Percentiles rank a stretch among this genome's conserved stretches.
Evolutionary conservation across 2,113 vertebrate species (phyloP).

Genomic region (Psephotus haematonotus): DNA sequence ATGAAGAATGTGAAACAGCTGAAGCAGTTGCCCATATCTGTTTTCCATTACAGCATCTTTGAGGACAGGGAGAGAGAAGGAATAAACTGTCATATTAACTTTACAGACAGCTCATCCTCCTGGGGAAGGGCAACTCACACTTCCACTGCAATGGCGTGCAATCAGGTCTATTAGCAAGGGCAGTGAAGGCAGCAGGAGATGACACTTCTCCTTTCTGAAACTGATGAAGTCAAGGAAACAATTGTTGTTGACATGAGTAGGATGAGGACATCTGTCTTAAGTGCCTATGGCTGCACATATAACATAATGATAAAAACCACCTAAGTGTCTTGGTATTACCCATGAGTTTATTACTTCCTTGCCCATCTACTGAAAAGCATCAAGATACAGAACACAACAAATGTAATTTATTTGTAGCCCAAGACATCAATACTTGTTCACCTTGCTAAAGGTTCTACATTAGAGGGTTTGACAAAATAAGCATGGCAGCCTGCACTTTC

Average conservation of each 20-base stretch:
- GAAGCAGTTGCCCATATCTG: slow-evolving; percentile 25
- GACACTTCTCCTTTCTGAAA: neutral
- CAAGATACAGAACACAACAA: neutral
- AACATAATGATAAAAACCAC: neutral
- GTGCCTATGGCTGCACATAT: neutral
- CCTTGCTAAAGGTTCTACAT: neutral
- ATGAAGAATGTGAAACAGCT: slow-evolving; percentile 1
- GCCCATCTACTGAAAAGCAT: neutral
- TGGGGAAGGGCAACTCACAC: neutral
- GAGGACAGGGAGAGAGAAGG: neutral
- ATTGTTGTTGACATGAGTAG: neutral
- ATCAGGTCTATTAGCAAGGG: neutral
- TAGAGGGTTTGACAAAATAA: neutral
- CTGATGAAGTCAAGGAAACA: neutral
- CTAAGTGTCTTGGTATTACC: neutral
- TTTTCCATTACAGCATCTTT: neutral
- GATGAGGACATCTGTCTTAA: neutral
- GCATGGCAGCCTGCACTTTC: neutral
- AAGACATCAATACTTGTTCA: neutral
- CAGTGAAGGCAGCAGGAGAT: neutral
- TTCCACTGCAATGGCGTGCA: neutral
- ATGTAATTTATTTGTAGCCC: neutral
- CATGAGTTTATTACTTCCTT: neutral
- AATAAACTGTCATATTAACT: neutral
- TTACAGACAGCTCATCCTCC: neutral